A percentile compares a stretch with the other conserved stretches of the same genome.
phyloP scores from a whole-genome alignment of 2,113 vertebrate species.

The Nibea coibor region DNA sequence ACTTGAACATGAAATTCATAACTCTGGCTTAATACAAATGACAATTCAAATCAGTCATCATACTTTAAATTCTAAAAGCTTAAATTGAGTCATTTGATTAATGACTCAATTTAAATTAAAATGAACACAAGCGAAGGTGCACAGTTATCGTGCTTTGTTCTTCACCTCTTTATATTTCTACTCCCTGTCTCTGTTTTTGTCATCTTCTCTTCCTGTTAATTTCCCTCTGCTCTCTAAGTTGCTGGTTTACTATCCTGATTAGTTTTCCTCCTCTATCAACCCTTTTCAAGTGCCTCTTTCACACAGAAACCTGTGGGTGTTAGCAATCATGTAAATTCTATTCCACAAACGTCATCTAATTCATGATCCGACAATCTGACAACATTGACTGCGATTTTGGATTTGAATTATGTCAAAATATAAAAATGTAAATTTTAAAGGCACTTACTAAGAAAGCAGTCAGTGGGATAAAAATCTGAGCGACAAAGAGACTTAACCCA shows the following conservation, averaged over 20 bases:
- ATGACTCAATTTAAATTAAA: not conserved
- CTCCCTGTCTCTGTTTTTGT: not conserved
- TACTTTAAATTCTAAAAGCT: not conserved
- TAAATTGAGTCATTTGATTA: too few species aligned
- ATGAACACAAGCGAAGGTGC: not conserved
- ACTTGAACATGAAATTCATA: not conserved
- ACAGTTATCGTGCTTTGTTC: not conserved
- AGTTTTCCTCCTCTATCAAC: not conserved
- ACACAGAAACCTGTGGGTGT: not conserved
- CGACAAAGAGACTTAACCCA: not conserved
- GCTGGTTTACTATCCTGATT: not conserved
- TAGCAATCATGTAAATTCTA: not conserved
- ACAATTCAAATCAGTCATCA: not conserved
- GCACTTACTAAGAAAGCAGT: not conserved
- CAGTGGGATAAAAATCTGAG: not conserved
- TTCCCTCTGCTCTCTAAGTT: not conserved
- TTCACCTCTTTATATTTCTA: not conserved
- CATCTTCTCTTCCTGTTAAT: not conserved
- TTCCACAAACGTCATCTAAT: not conserved
- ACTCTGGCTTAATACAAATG: not conserved
- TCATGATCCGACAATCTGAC: too few species aligned
- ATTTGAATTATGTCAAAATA: not conserved
- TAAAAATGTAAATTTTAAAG: not conserved
- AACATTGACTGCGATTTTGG: not conserved
- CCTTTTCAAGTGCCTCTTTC: not conserved